Conservation (phyloP, 2,113 vertebrate genomes). For the Sterrhoptilus dennistouni region DNA sequence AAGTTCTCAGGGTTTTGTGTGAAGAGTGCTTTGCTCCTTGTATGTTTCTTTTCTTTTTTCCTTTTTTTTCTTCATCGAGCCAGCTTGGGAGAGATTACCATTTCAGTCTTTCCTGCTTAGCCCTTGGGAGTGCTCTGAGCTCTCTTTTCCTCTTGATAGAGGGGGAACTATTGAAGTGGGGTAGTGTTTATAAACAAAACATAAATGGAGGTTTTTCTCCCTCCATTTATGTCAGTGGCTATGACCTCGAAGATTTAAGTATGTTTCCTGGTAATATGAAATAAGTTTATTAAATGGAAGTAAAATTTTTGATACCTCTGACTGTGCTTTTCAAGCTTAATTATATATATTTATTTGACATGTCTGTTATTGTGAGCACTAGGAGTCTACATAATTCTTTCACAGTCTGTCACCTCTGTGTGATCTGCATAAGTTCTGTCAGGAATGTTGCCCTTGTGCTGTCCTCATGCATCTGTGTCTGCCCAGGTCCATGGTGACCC, state of each 20-base stretch:
- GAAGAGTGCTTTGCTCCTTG: not conserved
- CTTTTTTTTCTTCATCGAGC: not conserved
- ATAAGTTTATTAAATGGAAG: not conserved
- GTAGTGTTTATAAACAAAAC: not conserved
- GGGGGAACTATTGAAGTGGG: not conserved
- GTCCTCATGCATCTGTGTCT: not conserved
- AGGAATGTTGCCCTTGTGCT: not conserved
- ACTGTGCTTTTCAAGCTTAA: not conserved
- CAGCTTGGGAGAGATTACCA: not conserved
- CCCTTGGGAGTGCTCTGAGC: not conserved
- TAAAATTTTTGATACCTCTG: not conserved
- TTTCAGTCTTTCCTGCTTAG: not conserved
- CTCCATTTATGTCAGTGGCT: not conserved
- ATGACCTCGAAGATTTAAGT: not conserved
- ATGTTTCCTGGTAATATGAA: not conserved
- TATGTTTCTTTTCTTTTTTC: not conserved
- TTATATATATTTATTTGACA: not conserved
- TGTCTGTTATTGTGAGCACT: not conserved
- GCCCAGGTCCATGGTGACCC: not conserved
- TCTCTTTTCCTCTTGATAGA: not conserved
- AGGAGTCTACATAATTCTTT: not conserved
- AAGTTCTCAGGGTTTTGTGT: not conserved
- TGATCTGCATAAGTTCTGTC: not conserved
- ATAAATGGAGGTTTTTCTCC: not conserved
- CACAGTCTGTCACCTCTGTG: conserved; percentile 1